Base-by-base conservation (phyloP, 2,113 vertebrate species). In the Micromys minutus region DNA sequence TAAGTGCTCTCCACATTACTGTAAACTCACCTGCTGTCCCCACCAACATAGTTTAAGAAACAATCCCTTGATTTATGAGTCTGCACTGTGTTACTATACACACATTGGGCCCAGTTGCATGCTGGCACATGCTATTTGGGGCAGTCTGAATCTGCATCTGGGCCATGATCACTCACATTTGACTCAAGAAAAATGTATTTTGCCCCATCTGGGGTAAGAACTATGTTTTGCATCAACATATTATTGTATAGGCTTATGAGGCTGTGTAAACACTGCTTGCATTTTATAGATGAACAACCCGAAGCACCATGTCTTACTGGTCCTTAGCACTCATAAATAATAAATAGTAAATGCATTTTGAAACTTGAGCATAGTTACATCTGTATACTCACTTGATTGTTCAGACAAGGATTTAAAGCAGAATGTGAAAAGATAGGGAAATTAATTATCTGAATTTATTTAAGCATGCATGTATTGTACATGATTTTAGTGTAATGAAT, bases 261-360 rank as follows among this genome's bases (percentile, higher is more conserved):
- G 16, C 52, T 87, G 12, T 88, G 45, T 59, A 42, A 94, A 45
- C 80, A 34, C 52, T 74, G 59, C 42, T 87, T 59, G 13, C 47
- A 29, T 92, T 94, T 74, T 86, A 65, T 52, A 81, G 77, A 29
- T 47, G 42, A 72, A 11, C 34, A 88, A 24, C 3, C 24, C 72
- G 89, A 94, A 19, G 5, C 21, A 63, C 26, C 6, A 7, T 55
- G 57, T 7, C n/a, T 92, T 94, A 74, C 75, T 42, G 4, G 77
- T 74, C 69, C 26, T n/a, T 55, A 83, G 79, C 9, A 7, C n/a
- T 55, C 17, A 3, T 59, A 79, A 80, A 34, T 55, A 67, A 22
- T 47, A 92, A 52, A n/a, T n/a, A n/a, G n/a, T n/a, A n/a, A n/a
- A n/a, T 95, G 39, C 19, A 76, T 89, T 96, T 95, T 94, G 86